A percentile compares a stretch with the other conserved stretches of the same genome.
Conservation (phyloP, 2,113 vertebrate species). For the Fregata magnificens region DNA sequence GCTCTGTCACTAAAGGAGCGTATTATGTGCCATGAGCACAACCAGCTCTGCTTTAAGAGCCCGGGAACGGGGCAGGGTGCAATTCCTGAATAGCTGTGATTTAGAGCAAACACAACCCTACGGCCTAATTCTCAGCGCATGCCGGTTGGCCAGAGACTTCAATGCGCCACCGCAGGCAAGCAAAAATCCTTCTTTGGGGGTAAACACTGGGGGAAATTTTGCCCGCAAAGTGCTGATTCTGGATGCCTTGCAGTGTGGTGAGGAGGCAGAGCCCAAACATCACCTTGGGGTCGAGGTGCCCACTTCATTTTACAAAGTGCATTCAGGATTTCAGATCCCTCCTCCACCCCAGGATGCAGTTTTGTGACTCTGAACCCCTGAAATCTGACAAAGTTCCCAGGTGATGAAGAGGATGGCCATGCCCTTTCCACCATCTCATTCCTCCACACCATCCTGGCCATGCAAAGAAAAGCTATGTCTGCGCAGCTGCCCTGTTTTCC, state of each 20-base stretch:
- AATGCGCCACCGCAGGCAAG: neutral
- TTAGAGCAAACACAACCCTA: neutral
- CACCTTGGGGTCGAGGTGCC: rapidly evolving
- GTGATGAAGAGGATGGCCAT: neutral
- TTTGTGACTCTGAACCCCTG: neutral
- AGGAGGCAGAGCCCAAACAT: neutral
- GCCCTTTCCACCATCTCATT: neutral
- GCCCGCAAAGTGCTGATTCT: neutral
- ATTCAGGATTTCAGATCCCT: rapidly evolving
- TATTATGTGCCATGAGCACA: constrained; percentile 26
- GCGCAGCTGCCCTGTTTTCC: neutral
- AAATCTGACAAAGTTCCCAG: neutral
- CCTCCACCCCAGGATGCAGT: neutral
- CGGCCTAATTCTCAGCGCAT: constrained; percentile 15
- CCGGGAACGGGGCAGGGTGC: neutral
- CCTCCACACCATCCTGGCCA: neutral
- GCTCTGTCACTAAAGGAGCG: neutral
- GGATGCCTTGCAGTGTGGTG: neutral
- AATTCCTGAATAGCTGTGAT: constrained; percentile 29
- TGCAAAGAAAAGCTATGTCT: neutral
- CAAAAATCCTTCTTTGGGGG: neutral
- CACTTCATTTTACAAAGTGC: neutral
- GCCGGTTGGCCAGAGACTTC: neutral
- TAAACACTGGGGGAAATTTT: neutral
- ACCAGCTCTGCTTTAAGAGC: neutral